A percentile compares a stretch with the other conserved stretches of the same genome.
These are phyloP conservation scores for Hirundo rustica DNA, from an alignment of 2,797 vertebrate genomes.

Conservation along the genomic window DNA sequence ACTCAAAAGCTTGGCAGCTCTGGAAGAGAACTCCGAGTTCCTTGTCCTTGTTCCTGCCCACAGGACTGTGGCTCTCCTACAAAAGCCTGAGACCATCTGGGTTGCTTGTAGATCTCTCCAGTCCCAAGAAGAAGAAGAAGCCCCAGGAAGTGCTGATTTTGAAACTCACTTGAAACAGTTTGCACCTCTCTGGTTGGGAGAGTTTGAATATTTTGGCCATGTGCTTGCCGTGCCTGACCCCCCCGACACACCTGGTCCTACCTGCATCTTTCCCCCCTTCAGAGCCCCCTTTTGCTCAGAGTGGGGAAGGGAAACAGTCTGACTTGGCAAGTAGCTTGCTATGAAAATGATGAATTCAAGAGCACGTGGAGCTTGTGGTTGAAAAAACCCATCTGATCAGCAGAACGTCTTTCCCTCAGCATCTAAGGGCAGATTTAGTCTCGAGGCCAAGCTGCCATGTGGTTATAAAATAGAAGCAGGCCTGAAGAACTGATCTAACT, in stretches of 20 bases:
- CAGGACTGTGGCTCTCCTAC: background rate
- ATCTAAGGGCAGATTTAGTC: conserved; percentile 55
- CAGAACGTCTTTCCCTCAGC: conserved; percentile 27
- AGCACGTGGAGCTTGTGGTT: conserved; percentile 14
- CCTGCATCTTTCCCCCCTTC: background rate
- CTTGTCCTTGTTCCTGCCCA: background rate
- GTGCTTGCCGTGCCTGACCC: background rate
- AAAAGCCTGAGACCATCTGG: background rate
- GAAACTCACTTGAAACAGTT: background rate
- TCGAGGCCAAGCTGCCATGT: conserved; percentile 47
- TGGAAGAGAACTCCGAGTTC: background rate
- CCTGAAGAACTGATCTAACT: conserved; percentile 47
- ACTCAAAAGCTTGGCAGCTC: background rate
- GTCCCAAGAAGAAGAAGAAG: background rate
- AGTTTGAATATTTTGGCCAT: background rate
- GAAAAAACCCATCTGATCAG: background rate
- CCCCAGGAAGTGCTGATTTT: background rate
- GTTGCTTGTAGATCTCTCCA: background rate
- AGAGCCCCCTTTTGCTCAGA: background rate
- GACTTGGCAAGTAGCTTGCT: background rate
- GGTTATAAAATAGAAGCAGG: conserved; percentile 54
- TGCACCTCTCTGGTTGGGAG: background rate
- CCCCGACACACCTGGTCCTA: background rate
- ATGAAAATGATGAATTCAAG: background rate
- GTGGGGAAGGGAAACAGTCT: background rate